A percentile compares a stretch with the other conserved stretches of the same genome.
Conservation (phyloP, 2,113 vertebrate species). For the Zosterops japonicus region DNA sequence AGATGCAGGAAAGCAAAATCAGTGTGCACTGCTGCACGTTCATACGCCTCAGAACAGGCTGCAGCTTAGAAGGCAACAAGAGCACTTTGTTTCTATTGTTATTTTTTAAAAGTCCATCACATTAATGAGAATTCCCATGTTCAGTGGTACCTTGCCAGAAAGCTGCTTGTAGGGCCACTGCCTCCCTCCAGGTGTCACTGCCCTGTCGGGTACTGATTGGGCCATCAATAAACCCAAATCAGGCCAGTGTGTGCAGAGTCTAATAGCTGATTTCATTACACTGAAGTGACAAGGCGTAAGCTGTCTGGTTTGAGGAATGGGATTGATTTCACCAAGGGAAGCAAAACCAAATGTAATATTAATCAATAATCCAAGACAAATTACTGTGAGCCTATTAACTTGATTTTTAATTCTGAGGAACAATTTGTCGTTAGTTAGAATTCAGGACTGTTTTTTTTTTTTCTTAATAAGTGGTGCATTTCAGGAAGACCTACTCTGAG, state of each 20-base stretch:
- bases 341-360: constrained; percentile 24
- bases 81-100: neutral
- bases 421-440: constrained; percentile 31
- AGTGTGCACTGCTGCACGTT: neutral
- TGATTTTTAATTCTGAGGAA: constrained; percentile 9
- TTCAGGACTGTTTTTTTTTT: neutral
- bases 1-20: neutral
- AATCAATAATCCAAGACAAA: constrained; percentile 48
- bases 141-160: neutral
- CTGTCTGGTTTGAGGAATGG: neutral
- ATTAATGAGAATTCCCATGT: neutral
- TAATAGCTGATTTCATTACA: constrained; percentile 8
- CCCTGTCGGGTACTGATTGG: neutral
- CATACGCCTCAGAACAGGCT: neutral
- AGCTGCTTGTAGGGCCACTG: neutral
- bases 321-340: constrained; percentile 37
- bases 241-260: neutral
- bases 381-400: constrained; percentile 27
- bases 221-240: neutral
- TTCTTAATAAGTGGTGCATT: neutral
- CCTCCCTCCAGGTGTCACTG: neutral
- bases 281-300: neutral
- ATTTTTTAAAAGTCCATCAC: neutral
- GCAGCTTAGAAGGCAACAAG: neutral
- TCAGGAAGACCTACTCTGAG: neutral